Evolutionary conservation across 2,888 invertebrate species (phyloP).

Genomic region (Ectobius pallidus): DNA sequence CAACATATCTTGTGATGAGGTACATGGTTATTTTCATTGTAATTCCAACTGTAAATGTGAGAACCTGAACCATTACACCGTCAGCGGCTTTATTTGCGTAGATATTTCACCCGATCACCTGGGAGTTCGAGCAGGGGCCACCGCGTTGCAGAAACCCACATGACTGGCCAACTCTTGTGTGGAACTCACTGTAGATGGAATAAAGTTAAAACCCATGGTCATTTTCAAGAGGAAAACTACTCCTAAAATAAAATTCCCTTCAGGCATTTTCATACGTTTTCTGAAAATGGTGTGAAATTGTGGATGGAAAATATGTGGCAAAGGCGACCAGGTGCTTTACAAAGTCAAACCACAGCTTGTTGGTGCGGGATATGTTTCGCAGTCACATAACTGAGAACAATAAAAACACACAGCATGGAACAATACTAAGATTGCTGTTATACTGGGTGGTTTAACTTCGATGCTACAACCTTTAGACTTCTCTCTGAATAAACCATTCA

Average conservation of each 20-base stretch:
- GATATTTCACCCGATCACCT: too few relatives aligned
- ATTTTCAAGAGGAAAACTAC: conserved; percentile 7
- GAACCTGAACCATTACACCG: too few relatives aligned
- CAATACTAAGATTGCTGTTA: conserved; percentile 28
- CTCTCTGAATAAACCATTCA: not conserved
- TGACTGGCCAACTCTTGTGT: too few relatives aligned
- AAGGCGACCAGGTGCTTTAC: too few relatives aligned
- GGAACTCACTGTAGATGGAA: too few relatives aligned
- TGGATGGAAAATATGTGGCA: not conserved
- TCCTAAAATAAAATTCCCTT: not conserved
- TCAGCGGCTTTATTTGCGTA: too few relatives aligned
- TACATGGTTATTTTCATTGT: too few relatives aligned
- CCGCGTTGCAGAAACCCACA: too few relatives aligned
- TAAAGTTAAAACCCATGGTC: not conserved
- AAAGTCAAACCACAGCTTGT: not conserved
- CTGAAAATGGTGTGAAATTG: not conserved
- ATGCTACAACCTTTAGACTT: conserved; percentile 11
- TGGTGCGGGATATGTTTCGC: not conserved
- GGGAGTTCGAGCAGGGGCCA: too few relatives aligned
- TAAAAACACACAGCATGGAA: not conserved
- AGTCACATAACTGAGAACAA: not conserved
- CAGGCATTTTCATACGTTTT: not conserved
- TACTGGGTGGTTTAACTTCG: conserved; percentile 4
- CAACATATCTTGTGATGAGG: too few relatives aligned
- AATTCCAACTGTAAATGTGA: too few relatives aligned